phyloP scores from a whole-genome alignment of 37 sponge, comb jelly and placozoan species.

The Aphrocallistes beatrix region DNA sequence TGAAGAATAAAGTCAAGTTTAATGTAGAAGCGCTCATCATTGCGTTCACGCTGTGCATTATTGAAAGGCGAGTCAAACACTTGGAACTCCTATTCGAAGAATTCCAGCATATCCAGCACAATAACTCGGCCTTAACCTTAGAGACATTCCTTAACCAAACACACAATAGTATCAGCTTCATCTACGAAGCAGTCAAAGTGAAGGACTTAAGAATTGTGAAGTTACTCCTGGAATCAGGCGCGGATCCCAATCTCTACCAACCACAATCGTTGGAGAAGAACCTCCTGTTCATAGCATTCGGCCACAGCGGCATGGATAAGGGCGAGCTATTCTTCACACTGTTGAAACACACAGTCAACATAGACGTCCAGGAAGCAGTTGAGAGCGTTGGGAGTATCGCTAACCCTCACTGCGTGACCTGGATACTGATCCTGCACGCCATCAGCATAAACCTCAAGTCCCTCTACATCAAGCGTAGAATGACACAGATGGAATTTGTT shows the following conservation, averaged over 20 bases:
- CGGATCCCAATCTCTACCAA: neutral
- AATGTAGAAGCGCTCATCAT: slow-evolving; percentile 3
- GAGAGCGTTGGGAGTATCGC: neutral
- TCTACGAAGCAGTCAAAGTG: slow-evolving; percentile 13
- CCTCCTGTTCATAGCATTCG: neutral
- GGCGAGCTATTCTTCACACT: neutral
- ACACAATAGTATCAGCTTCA: neutral
- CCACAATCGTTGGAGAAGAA: neutral
- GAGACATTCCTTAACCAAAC: neutral
- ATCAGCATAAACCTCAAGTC: neutral
- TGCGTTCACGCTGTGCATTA: neutral
- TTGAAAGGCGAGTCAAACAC: neutral
- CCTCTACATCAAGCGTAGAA: neutral
- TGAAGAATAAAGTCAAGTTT: neutral
- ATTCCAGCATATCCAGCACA: neutral
- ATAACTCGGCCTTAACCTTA: neutral
- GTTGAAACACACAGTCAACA: neutral
- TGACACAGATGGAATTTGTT: neutral
- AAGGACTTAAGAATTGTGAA: neutral
- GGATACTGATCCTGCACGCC: neutral
- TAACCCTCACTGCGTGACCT: neutral
- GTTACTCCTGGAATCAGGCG: neutral
- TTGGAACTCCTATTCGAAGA: neutral
- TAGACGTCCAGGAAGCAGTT: neutral
- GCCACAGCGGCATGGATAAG: neutral